These are phyloP conservation scores for Cerastoderma edule DNA, from an alignment of 2,888 invertebrate species.

Conservation along the genomic window DNA sequence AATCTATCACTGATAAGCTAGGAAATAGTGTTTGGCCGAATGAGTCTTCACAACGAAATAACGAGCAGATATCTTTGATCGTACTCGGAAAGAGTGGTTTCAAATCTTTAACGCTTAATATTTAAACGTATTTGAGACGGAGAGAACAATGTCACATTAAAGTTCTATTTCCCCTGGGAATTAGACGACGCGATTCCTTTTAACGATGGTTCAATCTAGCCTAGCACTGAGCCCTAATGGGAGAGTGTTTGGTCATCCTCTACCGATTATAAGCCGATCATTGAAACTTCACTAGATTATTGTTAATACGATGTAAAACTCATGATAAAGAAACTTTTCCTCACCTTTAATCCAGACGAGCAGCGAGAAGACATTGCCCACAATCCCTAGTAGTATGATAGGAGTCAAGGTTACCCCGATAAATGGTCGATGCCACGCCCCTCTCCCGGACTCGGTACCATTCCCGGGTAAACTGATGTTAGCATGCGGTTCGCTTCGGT, in stretches of 20 bases:
- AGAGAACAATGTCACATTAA: too few species aligned
- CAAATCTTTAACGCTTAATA: too few species aligned
- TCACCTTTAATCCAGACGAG: constrained; percentile 59
- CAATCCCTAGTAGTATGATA: constrained; percentile 49
- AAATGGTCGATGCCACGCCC: neutral
- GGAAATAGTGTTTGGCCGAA: too few species aligned
- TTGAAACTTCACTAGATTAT: neutral
- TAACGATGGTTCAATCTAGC: neutral
- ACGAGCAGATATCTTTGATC: too few species aligned
- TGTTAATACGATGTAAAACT: neutral
- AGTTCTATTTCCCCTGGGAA: neutral
- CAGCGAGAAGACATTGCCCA: constrained; percentile 53
- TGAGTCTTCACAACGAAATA: too few species aligned
- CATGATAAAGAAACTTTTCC: neutral
- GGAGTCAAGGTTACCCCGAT: constrained; percentile 39
- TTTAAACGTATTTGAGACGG: too few species aligned
- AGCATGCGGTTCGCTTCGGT: too few species aligned
- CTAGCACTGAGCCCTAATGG: neutral
- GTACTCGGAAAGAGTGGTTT: too few species aligned
- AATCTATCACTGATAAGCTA: too few species aligned
- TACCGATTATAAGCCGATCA: neutral
- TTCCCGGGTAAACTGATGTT: neutral
- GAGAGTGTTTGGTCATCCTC: neutral
- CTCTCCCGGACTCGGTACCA: neutral
- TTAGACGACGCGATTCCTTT: neutral